Percentiles rank a stretch among this genome's conserved stretches.
Conservation (phyloP, 2,888 invertebrate species). For the Abscondita cerata region DNA sequence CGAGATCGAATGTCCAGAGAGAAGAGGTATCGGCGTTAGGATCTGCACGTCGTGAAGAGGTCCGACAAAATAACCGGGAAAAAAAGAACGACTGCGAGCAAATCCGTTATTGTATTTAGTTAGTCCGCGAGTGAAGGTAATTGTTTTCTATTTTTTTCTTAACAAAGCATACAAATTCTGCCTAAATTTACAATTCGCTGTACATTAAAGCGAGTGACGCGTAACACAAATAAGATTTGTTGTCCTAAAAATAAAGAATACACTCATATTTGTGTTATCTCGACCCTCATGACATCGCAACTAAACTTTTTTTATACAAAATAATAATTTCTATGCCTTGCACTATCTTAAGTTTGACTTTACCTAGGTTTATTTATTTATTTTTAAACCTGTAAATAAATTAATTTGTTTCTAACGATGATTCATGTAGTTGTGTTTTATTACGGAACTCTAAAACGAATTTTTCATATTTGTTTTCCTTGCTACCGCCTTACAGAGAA, state of each 20-base stretch:
- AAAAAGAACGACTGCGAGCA: conserved; percentile 88
- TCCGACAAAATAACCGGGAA: conserved; percentile 90
- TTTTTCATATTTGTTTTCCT: conserved; percentile 54
- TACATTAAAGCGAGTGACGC: conserved; percentile 6
- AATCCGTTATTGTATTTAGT: conserved; percentile 95
- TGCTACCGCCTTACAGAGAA: conserved; percentile 59
- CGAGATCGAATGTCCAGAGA: conserved; percentile 87
- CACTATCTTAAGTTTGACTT: conserved; percentile 54
- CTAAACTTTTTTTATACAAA: conserved; percentile 22
- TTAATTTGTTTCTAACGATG: conserved; percentile 24
- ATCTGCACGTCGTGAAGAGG: conserved; percentile 92
- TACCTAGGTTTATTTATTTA: conserved; percentile 51
- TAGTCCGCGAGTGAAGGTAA: conserved; percentile 97
- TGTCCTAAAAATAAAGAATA: conserved; percentile 6
- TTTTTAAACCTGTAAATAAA: conserved; percentile 28
- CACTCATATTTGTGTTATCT: conserved; percentile 16
- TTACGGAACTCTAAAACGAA: conserved; percentile 33
- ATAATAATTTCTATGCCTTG: conserved; percentile 42
- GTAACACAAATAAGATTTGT: conserved; percentile 1
- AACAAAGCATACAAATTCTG: too few species aligned
- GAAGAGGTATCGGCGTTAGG: conserved; percentile 96
- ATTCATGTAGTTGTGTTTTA: conserved; percentile 31
- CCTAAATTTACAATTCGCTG: conserved; percentile 6
- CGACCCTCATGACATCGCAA: conserved; percentile 12
- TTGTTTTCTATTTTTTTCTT: conserved; percentile 39